A percentile compares a stretch with the other conserved stretches of the same genome.
phyloP scores from a whole-genome alignment of 2,888 invertebrate species.

The Drosophila mercatorum region DNA sequence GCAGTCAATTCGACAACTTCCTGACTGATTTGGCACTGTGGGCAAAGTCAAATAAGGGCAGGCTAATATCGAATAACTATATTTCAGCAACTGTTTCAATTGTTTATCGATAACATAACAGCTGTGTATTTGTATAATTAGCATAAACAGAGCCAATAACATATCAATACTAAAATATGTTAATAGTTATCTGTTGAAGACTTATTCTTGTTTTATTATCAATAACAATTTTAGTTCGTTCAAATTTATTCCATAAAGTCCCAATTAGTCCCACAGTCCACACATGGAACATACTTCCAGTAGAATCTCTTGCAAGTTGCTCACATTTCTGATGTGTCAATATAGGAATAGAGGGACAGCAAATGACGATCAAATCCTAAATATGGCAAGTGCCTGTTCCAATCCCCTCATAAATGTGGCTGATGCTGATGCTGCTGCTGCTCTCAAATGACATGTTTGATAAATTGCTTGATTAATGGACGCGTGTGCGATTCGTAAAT shows the following conservation, averaged over 20 bases:
- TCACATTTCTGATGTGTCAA: slow-evolving; percentile 35
- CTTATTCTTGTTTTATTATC: no score
- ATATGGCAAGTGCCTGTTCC: neutral
- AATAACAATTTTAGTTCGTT: neutral
- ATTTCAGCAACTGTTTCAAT: no score
- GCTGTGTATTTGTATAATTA: no score
- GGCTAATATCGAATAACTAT: neutral
- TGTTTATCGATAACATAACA: no score
- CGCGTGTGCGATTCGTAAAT: slow-evolving; percentile 66
- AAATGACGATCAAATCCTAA: slow-evolving; percentile 27
- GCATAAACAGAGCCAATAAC: no score
- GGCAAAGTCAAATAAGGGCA: neutral
- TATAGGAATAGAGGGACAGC: neutral
- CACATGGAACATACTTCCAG: slow-evolving; percentile 30
- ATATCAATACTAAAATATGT: no score
- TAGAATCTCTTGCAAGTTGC: slow-evolving; percentile 12
- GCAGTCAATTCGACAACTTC: slow-evolving; percentile 50
- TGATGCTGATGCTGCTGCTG: slow-evolving; percentile 13
- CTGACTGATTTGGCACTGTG: slow-evolving; percentile 29
- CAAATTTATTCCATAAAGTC: neutral
- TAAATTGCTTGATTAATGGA: slow-evolving; percentile 79
- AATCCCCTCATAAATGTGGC: neutral
- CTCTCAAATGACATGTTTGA: slow-evolving; percentile 69
- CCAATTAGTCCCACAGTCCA: slow-evolving; percentile 3
- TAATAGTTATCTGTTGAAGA: no score